These are phyloP conservation scores for Phymatocera aterrima DNA, from an alignment of 2,888 invertebrate genomes.

Conservation along the genomic window DNA sequence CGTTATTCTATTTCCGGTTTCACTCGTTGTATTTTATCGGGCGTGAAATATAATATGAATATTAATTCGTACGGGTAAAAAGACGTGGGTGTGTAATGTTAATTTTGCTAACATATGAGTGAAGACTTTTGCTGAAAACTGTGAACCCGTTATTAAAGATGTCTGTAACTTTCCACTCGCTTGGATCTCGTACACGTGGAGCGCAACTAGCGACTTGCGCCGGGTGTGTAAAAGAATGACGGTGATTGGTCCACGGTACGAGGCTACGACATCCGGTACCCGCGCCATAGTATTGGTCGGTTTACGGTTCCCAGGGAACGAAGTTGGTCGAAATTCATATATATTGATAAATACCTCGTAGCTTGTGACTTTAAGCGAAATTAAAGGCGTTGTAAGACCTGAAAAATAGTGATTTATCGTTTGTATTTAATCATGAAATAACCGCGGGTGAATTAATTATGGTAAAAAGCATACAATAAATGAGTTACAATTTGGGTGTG, in stretches of 20 bases:
- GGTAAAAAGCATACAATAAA: slow-evolving; percentile 1
- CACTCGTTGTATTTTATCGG: background rate
- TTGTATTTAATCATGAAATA: background rate
- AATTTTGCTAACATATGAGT: background rate
- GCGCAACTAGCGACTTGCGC: slow-evolving; percentile 44
- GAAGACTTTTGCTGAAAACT: background rate
- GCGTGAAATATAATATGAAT: background rate
- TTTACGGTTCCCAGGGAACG: slow-evolving; percentile 57
- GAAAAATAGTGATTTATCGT: slow-evolving; percentile 25
- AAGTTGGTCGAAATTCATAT: slow-evolving; percentile 64
- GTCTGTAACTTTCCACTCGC: slow-evolving; percentile 7
- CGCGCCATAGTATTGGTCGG: slow-evolving; percentile 67
- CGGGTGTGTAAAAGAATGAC: slow-evolving; percentile 33
- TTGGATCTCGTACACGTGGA: slow-evolving; percentile 43
- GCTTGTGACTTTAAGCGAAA: slow-evolving; percentile 55
- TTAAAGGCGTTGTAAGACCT: slow-evolving; percentile 49
- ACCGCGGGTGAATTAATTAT: slow-evolving; percentile 3
- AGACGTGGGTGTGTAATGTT: background rate
- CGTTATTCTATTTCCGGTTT: slow-evolving; percentile 31
- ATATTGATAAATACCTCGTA: slow-evolving; percentile 65
- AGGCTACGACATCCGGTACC: slow-evolving; percentile 68
- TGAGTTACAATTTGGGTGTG: slow-evolving; percentile 60
- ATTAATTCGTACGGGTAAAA: background rate
- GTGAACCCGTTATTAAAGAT: background rate
- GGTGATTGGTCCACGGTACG: slow-evolving; percentile 61